Evolutionary conservation across 2,797 vertebrate species (phyloP).

Genomic region (Lindbergichthys nudifrons): DNA sequence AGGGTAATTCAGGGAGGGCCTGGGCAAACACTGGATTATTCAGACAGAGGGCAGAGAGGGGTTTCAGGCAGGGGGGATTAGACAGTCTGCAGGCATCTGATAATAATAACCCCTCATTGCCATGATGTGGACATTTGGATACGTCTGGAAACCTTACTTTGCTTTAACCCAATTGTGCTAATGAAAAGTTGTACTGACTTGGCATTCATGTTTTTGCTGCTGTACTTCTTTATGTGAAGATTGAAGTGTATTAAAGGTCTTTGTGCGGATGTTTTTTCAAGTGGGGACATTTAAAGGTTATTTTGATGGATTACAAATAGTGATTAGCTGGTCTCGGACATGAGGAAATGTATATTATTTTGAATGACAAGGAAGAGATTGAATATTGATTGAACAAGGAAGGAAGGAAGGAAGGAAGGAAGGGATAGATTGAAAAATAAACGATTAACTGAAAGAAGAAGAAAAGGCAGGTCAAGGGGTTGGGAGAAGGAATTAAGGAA

Average conservation of each 20-base stretch:
- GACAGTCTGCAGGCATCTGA: slow-evolving; percentile 36
- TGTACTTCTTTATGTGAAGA: not conserved
- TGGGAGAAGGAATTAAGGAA: no score
- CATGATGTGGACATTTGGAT: slow-evolving; percentile 25
- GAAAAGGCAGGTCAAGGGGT: no score
- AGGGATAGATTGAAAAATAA: not conserved
- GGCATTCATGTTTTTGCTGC: not conserved
- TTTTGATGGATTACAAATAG: not conserved
- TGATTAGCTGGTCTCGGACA: not conserved
- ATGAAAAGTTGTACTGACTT: slow-evolving; percentile 15
- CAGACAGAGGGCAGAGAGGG: slow-evolving; percentile 28
- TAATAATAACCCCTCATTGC: slow-evolving; percentile 23
- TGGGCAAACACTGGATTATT: slow-evolving; percentile 14
- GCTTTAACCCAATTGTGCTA: not conserved
- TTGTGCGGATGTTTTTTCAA: not conserved
- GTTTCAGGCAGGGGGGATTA: slow-evolving; percentile 14
- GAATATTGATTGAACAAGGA: not conserved
- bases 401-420: not conserved
- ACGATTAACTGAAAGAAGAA: not conserved
- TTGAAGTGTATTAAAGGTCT: not conserved
- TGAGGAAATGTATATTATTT: no score
- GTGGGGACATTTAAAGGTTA: not conserved
- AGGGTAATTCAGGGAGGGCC: slow-evolving; percentile 17
- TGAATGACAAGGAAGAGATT: not conserved
- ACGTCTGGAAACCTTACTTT: slow-evolving; percentile 11